These are phyloP conservation scores for Augochlora pura DNA, from an alignment of 1,140 invertebrate genomes.

Conservation along the genomic window DNA sequence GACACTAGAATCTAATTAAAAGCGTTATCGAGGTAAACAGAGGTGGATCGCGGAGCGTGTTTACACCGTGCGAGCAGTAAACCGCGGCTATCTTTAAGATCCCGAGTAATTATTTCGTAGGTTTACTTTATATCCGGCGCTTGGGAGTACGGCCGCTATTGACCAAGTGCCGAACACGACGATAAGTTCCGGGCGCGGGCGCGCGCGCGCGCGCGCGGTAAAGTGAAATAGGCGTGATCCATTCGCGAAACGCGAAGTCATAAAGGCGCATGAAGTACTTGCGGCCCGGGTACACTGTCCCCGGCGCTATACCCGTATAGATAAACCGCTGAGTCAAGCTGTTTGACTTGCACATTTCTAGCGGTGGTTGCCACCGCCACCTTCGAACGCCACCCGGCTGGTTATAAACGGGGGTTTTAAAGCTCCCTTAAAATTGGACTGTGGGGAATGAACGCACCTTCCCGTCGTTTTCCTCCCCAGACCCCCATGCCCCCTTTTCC, in stretches of 20 bases:
- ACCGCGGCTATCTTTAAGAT: conserved; percentile 9
- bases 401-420: conserved; percentile 71
- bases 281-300: conserved; percentile 10
- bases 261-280: conserved; percentile 34
- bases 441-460: conserved; percentile 59
- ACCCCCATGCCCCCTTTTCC: neutral
- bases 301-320: conserved; percentile 43
- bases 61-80: conserved; percentile 1
- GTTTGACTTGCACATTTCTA: conserved; percentile 79
- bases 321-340: conserved; percentile 76
- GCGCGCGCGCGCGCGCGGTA: too few relatives aligned
- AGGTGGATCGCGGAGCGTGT: neutral
- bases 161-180: conserved; percentile 4
- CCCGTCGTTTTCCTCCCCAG: too few relatives aligned
- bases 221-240: conserved; percentile 38
- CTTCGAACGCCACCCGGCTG: conserved; percentile 53
- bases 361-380: conserved; percentile 57
- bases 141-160: neutral
- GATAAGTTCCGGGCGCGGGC: neutral
- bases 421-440: conserved; percentile 71
- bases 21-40: neutral
- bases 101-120: conserved; percentile 43
- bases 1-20: neutral
- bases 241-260: conserved; percentile 44
- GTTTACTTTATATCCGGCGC: conserved; percentile 60